A percentile compares a stretch with the other conserved stretches of the same genome.
Evolutionary conservation across 2,888 invertebrate species (phyloP).

Genomic region (Hoplodrina ambigua): DNA sequence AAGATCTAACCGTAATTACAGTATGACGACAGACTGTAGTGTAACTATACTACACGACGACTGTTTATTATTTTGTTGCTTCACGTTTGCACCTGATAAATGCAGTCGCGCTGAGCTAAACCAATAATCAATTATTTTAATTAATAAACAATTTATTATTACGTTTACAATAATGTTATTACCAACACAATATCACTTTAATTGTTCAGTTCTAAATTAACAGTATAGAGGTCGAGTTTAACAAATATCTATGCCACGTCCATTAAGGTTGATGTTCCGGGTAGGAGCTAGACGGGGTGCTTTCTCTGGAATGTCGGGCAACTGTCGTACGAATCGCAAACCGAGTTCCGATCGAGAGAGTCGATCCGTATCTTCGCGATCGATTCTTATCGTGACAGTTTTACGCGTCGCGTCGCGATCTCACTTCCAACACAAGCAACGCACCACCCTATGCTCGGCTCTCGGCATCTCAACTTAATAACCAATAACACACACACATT

Average conservation of each 20-base stretch:
- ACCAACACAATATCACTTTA: constrained; percentile 65
- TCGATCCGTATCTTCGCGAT: constrained; percentile 83
- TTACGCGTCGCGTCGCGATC: constrained; percentile 84
- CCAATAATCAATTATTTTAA: constrained; percentile 58
- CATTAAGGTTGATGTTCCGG: constrained; percentile 70
- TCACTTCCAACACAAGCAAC: constrained; percentile 74
- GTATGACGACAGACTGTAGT: constrained; percentile 30
- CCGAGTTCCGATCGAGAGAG: constrained; percentile 74
- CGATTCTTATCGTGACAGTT: constrained; percentile 88
- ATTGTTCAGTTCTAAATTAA: constrained; percentile 68
- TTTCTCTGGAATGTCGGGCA: constrained; percentile 80
- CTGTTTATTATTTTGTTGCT: constrained; percentile 27
- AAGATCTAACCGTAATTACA: constrained; percentile 31
- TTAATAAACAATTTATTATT: constrained; percentile 58
- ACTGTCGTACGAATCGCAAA: constrained; percentile 75
- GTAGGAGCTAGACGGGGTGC: constrained; percentile 65
- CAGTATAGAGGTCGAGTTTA: constrained; percentile 49
- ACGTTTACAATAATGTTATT: constrained; percentile 69
- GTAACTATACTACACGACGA: no score
- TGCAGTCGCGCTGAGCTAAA: constrained; percentile 17
- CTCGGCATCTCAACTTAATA: constrained; percentile 56
- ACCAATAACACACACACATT: constrained; percentile 52
- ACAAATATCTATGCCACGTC: constrained; percentile 66
- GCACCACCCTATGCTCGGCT: constrained; percentile 59
- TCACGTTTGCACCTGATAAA: constrained; percentile 21